Evolutionary conservation across 1,140 invertebrate species (phyloP).

Genomic region (Anthonomus grandis): DNA sequence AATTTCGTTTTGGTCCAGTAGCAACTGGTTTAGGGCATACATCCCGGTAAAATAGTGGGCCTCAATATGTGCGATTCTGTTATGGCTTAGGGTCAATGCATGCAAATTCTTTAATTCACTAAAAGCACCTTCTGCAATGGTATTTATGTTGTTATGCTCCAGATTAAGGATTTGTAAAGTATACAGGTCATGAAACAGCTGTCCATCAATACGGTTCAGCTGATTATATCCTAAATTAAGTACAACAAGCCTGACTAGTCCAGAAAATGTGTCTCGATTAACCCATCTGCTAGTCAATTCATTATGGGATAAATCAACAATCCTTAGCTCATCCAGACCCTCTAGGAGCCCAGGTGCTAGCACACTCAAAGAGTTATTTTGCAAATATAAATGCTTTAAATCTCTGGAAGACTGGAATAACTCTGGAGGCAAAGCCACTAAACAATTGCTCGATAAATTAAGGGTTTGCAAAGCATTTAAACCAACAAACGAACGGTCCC

Average conservation of each 20-base stretch:
- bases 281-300: conserved; percentile 76
- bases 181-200: conserved; percentile 71
- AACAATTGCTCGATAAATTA: conserved; percentile 73
- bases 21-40: conserved; percentile 67
- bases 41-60: conserved; percentile 69
- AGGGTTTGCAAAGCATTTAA: conserved; percentile 63
- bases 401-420: conserved; percentile 66
- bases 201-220: conserved; percentile 65
- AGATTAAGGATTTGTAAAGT: conserved; percentile 74
- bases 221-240: conserved; percentile 74
- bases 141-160: conserved; percentile 71
- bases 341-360: conserved; percentile 73
- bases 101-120: conserved; percentile 71
- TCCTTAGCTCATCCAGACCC: conserved; percentile 70
- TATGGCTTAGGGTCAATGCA: conserved; percentile 70
- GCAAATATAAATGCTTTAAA: conserved; percentile 68
- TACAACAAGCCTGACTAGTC: conserved; percentile 66
- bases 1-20: conserved; percentile 73
- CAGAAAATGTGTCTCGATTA: conserved; percentile 72
- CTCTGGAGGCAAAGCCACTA: conserved; percentile 70
- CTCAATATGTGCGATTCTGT: conserved; percentile 66
- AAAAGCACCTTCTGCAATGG: conserved; percentile 71
- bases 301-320: conserved; percentile 74
- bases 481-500: conserved; percentile 68
- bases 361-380: conserved; percentile 75